Percentiles rank a stretch among this genome's conserved stretches.
Conservation (phyloP, 1,140 invertebrate species). For the Calycopis cecrops region DNA sequence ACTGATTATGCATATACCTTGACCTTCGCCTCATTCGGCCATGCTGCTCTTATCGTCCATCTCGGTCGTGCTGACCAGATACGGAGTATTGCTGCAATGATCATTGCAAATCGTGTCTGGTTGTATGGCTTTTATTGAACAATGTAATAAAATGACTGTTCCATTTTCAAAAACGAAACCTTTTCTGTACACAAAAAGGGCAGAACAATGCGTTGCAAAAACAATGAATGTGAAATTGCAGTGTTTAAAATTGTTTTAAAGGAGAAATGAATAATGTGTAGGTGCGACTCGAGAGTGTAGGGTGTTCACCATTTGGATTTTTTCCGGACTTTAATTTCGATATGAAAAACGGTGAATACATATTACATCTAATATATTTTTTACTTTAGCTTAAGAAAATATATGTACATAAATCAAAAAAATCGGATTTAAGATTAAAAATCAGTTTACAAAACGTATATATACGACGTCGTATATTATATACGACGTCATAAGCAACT, state of each 20-base stretch:
- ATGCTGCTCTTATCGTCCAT: too few species aligned
- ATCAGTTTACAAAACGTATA: too few species aligned
- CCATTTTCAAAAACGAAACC: neutral
- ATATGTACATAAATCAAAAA: too few species aligned
- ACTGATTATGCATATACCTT: too few species aligned
- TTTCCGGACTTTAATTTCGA: neutral
- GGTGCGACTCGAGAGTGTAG: constrained; percentile 4
- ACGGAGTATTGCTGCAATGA: too few species aligned
- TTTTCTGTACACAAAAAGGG: neutral
- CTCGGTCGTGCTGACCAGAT: too few species aligned
- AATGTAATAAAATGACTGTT: neutral
- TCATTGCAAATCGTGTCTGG: neutral
- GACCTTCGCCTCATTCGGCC: too few species aligned
- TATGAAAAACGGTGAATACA: neutral
- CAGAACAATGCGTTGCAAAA: constrained; percentile 8
- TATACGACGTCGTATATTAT: too few species aligned
- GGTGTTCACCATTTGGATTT: neutral
- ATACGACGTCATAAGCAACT: too few species aligned
- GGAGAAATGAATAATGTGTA: constrained; percentile 5
- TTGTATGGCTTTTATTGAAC: too few species aligned
- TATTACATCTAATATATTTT: neutral
- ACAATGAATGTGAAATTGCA: constrained; percentile 2
- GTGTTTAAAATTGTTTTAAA: constrained; percentile 1
- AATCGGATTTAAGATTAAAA: too few species aligned
- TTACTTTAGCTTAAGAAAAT: neutral